Conservation (phyloP, 2,113 vertebrate species). For the Coregonus clupeaformis region DNA sequence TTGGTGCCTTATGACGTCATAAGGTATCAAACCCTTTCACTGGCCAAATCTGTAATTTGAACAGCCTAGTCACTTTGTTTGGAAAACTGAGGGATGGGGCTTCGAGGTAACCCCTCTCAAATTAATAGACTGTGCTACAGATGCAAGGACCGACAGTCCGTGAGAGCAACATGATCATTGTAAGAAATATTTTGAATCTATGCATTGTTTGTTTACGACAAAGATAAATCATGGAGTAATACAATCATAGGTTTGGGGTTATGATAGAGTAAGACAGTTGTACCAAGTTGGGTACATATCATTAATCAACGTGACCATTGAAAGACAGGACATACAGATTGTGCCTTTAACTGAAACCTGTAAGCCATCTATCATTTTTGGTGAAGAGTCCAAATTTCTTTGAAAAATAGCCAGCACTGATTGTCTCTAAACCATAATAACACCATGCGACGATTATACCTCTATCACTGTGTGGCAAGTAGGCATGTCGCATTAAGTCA, state of each 20-base stretch:
- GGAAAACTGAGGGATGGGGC: too few relatives aligned
- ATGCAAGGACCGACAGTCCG: too few relatives aligned
- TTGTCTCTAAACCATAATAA: conserved; percentile 29
- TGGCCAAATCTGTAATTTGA: conserved; percentile 48
- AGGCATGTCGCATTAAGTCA: neutral
- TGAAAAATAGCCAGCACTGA: neutral
- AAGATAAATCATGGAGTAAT: too few relatives aligned
- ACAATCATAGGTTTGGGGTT: too few relatives aligned
- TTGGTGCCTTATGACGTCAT: conserved; percentile 5
- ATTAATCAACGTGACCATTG: neutral
- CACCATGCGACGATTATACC: conserved; percentile 61
- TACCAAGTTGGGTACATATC: too few relatives aligned
- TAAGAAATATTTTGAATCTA: too few relatives aligned
- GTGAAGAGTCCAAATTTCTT: conserved; percentile 24
- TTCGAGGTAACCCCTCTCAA: too few relatives aligned
- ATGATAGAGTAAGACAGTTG: too few relatives aligned
- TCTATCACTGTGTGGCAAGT: conserved; percentile 63
- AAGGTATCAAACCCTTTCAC: neutral
- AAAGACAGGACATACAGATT: conserved; percentile 47
- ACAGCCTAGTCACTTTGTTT: neutral
- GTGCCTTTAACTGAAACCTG: conserved; percentile 17
- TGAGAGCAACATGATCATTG: too few relatives aligned
- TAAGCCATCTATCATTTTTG: conserved; percentile 54
- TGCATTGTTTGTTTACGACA: too few relatives aligned
- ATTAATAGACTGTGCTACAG: too few relatives aligned